A percentile compares a stretch with the other conserved stretches of the same genome.
phyloP scores from a whole-genome alignment of 2,797 vertebrate species.

The Phalanger gymnotis region DNA sequence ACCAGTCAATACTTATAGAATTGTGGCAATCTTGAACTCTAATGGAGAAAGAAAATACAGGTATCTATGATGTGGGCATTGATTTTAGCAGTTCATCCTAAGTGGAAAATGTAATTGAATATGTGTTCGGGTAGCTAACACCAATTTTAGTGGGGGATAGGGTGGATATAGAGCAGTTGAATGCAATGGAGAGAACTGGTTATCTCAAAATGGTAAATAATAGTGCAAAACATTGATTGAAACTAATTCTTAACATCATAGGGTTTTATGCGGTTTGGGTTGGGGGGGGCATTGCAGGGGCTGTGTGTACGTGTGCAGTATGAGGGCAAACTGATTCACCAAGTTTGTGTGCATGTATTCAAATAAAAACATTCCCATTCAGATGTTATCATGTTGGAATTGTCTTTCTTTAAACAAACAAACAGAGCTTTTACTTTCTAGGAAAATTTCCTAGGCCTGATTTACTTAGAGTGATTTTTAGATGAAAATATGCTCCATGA shows the following conservation, averaged over 20 bases:
- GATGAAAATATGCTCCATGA: constrained; percentile 71
- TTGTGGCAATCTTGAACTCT: constrained; percentile 77
- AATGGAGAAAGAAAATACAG: constrained; percentile 76
- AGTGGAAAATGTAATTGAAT: constrained; percentile 77
- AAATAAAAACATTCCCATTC: constrained; percentile 46
- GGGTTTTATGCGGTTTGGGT: background rate
- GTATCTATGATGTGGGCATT: constrained; percentile 66
- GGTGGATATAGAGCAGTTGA: constrained; percentile 60
- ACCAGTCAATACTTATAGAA: constrained; percentile 73
- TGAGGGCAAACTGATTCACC: background rate
- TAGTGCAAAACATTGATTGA: constrained; percentile 30
- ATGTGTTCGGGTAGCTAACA: constrained; percentile 69
- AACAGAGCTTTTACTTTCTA: background rate
- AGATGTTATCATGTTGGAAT: constrained; percentile 59
- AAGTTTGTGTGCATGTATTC: background rate
- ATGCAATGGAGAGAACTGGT: constrained; percentile 69
- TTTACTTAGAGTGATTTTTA: constrained; percentile 75
- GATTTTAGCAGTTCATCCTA: constrained; percentile 75
- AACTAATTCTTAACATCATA: constrained; percentile 65
- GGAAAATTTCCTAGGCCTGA: constrained; percentile 61
- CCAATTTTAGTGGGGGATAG: constrained; percentile 58
- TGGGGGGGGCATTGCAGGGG: background rate
- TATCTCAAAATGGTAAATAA: constrained; percentile 70
- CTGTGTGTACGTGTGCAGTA: background rate
- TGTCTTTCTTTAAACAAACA: background rate